A percentile compares a stretch with the other conserved stretches of the same genome.
phyloP scores from a whole-genome alignment of 2,113 vertebrate species.

The Sapajus apella region DNA sequence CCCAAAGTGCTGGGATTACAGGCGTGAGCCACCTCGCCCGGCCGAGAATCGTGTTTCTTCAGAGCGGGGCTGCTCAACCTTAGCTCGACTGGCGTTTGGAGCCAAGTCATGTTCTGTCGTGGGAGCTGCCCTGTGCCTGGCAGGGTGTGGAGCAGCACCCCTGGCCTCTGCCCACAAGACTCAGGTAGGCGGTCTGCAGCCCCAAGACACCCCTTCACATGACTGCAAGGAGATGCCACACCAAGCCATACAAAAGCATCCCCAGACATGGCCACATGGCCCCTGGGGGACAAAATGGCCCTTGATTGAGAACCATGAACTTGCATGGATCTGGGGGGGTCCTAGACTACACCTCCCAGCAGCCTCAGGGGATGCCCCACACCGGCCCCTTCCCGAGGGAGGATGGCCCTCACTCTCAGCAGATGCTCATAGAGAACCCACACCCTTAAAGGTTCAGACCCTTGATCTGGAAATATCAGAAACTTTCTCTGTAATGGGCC shows the following conservation, averaged over 20 bases:
- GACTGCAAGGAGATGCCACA: too few species aligned
- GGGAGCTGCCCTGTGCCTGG: fast-evolving
- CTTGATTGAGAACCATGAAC: not conserved
- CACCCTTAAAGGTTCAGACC: not conserved
- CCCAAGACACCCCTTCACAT: too few species aligned
- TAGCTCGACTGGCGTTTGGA: fast-evolving
- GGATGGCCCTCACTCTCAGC: fast-evolving
- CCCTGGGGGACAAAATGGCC: not conserved
- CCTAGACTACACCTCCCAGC: not conserved
- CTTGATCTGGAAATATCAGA: fast-evolving
- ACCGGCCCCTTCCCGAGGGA: fast-evolving
- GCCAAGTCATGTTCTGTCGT: fast-evolving
- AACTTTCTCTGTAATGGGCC: not conserved
- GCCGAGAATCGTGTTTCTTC: fast-evolving
- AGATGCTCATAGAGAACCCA: fast-evolving
- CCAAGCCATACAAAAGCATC: not conserved
- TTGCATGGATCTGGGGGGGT: not conserved
- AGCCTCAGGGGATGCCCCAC: fast-evolving
- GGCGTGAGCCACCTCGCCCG: too few species aligned
- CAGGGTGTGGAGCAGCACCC: fast-evolving
- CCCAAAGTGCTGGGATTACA: too few species aligned
- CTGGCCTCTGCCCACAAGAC: fast-evolving
- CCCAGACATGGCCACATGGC: not conserved
- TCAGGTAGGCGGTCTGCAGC: too few species aligned
- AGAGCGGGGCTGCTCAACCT: fast-evolving